Evolutionary conservation across 1,140 invertebrate species (phyloP), one percentile per base, ranked within the genome.

Genomic region (Bombus polaris): DNA sequence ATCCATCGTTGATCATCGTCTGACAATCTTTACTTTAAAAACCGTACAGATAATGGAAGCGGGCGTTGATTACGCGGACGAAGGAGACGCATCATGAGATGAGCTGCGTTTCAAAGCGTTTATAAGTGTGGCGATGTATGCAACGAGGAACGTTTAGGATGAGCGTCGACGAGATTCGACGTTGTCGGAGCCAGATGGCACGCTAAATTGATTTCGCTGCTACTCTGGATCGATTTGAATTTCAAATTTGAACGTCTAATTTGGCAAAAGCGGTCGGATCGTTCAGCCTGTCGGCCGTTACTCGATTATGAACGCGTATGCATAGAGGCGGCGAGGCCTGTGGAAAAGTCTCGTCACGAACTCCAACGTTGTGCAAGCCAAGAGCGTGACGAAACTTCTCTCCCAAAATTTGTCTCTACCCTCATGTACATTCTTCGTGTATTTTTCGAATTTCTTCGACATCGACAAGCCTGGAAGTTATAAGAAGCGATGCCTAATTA

Each of bases 231-330:
- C 76, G 70, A 85, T 85, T 85, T 85, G 83, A 81, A 85, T 74
- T 85, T 85, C 83, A 85, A 81, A 85, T 85, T 74, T 44, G 35
- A 66, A 53, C 70, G 77, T 81, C 83, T 85, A 85, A 80, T 85
- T 85, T 81, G 42, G 70, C 71, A 80, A 79, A 84, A 79, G 82
- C 65, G 53, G 57, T 15, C 47, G 10, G 44, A 66, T 71, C 82
- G 74, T 59, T 35, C 44, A 28, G 66, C 35, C 44, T 35, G 62
- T 32, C n/a, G 37, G 37, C 25, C 5, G 39, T 85, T 73, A 57
- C 77, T 62, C 77, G 76, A 74, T 74, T 81, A 81, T 59, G 22
- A 32, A 35, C 57, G 70, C 37, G 28, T 53, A 72, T 42, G 70
- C 32, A 39, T 15, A 8, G 13, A 32, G 39, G 28, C 37, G 44